Conservation (phyloP, 2,888 invertebrate species). For the Alviniconcha strummeri region DNA sequence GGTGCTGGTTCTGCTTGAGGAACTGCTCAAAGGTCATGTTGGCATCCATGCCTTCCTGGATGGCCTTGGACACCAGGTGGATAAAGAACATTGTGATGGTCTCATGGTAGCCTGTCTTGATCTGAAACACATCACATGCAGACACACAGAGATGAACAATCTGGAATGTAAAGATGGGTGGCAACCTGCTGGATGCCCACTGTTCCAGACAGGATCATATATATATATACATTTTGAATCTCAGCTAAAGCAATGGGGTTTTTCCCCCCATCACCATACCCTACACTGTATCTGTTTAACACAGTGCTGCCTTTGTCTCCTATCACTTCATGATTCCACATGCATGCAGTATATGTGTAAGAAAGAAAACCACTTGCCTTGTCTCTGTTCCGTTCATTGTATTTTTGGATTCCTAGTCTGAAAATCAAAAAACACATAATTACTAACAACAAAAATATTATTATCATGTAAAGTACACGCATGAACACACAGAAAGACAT, state of each 20-base stretch:
- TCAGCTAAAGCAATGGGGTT: no score
- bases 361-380: conserved; percentile 51
- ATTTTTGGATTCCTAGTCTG: conserved; percentile 66
- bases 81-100: conserved; percentile 71
- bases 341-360: no score
- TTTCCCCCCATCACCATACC: no score
- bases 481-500: no score
- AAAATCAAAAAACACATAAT: conserved; percentile 38
- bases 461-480: background rate
- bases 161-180: no score
- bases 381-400: conserved; percentile 67
- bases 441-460: background rate
- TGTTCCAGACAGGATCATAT: no score
- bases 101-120: conserved; percentile 68
- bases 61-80: conserved; percentile 62
- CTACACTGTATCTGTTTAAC: no score
- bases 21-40: conserved; percentile 66
- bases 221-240: no score
- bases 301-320: no score
- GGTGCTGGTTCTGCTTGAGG: conserved; percentile 55
- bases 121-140: conserved; percentile 45
- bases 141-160: no score
- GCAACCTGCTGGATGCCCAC: no score
- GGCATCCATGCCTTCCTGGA: conserved; percentile 41
- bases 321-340: no score